A percentile compares a stretch with the other conserved stretches of the same genome.
These are phyloP conservation scores for Nymphalis polychloros DNA, from an alignment of 2,888 invertebrate species.

Conservation along the genomic window DNA sequence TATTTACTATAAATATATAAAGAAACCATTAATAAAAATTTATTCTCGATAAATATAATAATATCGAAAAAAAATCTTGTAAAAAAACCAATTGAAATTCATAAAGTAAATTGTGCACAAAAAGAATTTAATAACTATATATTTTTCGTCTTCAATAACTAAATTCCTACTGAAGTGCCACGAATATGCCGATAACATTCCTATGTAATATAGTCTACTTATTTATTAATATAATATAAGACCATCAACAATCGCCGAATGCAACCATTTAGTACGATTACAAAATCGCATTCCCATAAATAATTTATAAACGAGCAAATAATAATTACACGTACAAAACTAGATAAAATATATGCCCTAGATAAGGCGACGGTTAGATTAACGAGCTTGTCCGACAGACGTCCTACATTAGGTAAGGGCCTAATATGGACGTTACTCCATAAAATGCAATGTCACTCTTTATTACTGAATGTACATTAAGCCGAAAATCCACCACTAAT, in stretches of 20 bases:
- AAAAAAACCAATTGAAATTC: no score
- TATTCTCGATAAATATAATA: no score
- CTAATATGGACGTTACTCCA: conserved; percentile 17
- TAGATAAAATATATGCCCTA: conserved; percentile 26
- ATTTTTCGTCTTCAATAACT: not conserved
- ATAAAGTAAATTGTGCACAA: no score
- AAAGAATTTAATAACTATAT: not conserved
- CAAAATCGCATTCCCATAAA: conserved; percentile 16
- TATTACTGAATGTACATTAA: conserved; percentile 4
- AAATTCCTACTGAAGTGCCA: no score
- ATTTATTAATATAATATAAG: not conserved
- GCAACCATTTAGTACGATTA: not conserved
- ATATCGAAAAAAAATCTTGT: no score
- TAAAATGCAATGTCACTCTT: conserved; percentile 5
- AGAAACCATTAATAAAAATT: no score
- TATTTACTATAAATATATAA: no score
- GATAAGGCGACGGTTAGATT: conserved; percentile 15
- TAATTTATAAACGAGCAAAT: conserved; percentile 18
- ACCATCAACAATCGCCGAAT: not conserved
- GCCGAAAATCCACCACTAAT: not conserved
- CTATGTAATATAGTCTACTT: no score
- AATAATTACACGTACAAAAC: conserved; percentile 25
- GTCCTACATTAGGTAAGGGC: conserved; percentile 18
- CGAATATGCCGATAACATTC: no score
- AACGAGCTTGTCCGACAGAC: conserved; percentile 7